Conservation (phyloP, 2,797 vertebrate species). For the Halcyon leucocephala region DNA sequence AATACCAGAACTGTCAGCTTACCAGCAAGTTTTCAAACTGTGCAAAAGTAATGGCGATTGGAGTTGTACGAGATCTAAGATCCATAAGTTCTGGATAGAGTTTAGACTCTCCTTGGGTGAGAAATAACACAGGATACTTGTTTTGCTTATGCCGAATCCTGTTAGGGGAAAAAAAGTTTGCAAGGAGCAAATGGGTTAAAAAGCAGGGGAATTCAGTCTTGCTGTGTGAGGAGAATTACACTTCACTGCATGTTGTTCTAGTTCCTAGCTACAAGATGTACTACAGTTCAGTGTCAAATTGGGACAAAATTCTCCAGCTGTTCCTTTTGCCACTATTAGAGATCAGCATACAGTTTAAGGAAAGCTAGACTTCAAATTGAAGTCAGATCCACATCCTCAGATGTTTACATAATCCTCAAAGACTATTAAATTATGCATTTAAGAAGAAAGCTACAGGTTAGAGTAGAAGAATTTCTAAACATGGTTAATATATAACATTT, state of each 20-base stretch:
- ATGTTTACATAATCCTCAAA: not conserved
- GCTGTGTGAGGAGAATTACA: not conserved
- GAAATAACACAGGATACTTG: constrained; percentile 96
- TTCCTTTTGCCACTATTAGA: not conserved
- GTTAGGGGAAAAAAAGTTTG: not conserved
- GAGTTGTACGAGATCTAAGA: constrained; percentile 90
- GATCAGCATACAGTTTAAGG: not conserved
- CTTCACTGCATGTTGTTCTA: not conserved
- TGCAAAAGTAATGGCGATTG: constrained; percentile 95
- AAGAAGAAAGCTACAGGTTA: too few relatives aligned
- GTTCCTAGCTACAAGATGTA: not conserved
- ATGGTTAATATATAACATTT: not conserved
- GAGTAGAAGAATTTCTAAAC: not conserved
- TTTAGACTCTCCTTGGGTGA: constrained; percentile 93
- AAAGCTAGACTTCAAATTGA: not conserved
- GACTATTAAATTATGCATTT: not conserved
- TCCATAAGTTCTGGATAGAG: constrained; percentile 95
- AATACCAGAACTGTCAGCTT: constrained; percentile 46
- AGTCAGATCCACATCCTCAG: not conserved
- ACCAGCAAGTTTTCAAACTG: constrained; percentile 97
- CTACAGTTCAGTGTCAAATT: not conserved
- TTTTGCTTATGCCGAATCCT: constrained; percentile 98
- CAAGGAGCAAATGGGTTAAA: not conserved
- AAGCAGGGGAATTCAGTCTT: not conserved
- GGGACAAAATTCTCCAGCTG: not conserved